Base-by-base conservation (phyloP, 2,888 invertebrate species). In the Cinara cedri region DNA sequence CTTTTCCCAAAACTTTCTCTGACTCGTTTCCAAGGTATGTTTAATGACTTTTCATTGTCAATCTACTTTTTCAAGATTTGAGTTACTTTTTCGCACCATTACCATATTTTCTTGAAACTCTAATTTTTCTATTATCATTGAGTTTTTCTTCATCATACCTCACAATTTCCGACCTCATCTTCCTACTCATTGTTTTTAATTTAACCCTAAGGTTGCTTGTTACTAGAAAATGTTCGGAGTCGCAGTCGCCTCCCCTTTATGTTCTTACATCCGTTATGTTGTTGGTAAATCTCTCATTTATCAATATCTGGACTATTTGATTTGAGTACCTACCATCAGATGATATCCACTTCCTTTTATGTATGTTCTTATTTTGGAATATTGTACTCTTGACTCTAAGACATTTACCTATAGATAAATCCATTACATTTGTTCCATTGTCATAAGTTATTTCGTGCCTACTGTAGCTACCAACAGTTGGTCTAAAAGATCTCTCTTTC, bases 311-410 rank as follows among this genome's bases (percentile, higher is more conserved):
- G 1, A 49, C 49, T 49, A 68, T 68, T 68, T 68, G 49, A 4
- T 68, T 68, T 49, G 11, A 2, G 24, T 68, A 9, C 10, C 24
- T 68, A 68, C 49, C 16, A 26, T 26, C 49, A 16, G 24, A n/a
- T 26, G 26, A 51, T 0, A 68, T 14, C 65, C 65, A 66, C 14
- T 8, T 60, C 1, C 19, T 0, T 8, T 14, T 57, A 26, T 26
- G 24, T 14, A 57, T 26, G 13, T 24, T 6, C 26, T 63, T 63
- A 63, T 63, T n/a, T 1, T 19, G 65, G 44, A 49, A 46, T 24
- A 66, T 49, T 46, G 14, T 66, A 21, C 66, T 46, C 10, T 66
- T 66, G 6, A 21, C 24, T 49, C 9, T 66, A 49, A 66, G 66
- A 24, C 16, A 21, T 66, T 66, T 49, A 1, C 1, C 16, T 66